Evolutionary conservation across 2,113 vertebrate species (phyloP), one percentile per base, ranked within the genome.

Genomic region (Lanius ludovicianus): DNA sequence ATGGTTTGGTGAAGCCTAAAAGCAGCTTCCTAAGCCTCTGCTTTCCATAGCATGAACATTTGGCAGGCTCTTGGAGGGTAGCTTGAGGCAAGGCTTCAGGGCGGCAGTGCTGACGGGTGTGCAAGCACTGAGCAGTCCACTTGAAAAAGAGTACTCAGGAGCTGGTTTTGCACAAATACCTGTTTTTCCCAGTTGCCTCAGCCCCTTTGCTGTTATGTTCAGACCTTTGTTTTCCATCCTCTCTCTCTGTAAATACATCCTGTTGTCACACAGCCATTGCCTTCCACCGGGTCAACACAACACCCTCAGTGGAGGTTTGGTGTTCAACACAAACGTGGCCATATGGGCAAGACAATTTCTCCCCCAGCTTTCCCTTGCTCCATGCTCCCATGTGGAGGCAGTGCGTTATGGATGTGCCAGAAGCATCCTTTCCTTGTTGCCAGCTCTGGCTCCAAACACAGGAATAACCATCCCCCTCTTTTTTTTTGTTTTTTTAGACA

Each of bases 361-460:
- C 7, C 25, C 31, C 6, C 4, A 2, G 21, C 55, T 74, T 52
- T 57, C 50, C 37, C 50, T 30, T 15, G 1, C 14, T 81, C 50
- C 50, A 11, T 8, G 59, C 21, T 62, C 37, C 50, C 0, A 1
- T 1, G 0, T 2, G 5, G 76, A 86, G 41, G 33, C 1, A 0
- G n/a, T 0, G 0, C 0, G 0, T n/a, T 47, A 28, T 0, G 0
- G 53, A 17, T 15, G 27, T 89, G 71, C 84, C 80, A 87, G 65
- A 57, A 64, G 8, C 31, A 57, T 46, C 56, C 27, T 57, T 53
- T 33, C 50, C 33, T 59, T 28, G 21, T 57, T 4, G 2, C 50
- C 3, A 18, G 46, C 50, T 74, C 77, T 70, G 56, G 55, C 33
- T 63, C 31, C 10, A 23, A 4, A 13, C 31, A 41, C 70, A 68